phyloP scores from a whole-genome alignment of 2,888 invertebrate species.

The Laothoe populi region DNA sequence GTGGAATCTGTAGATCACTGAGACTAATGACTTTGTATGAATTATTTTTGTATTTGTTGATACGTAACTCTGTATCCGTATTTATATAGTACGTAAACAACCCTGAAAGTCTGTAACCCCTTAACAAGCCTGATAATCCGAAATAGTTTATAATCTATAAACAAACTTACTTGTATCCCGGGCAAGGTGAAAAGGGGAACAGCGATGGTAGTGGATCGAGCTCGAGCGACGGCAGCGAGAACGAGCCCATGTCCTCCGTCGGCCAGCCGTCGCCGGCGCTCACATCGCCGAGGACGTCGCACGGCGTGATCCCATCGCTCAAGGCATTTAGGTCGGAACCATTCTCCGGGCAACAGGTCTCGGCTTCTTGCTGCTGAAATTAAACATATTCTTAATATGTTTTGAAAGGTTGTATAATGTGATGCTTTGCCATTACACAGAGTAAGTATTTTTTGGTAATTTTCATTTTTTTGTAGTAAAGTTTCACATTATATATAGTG shows the following conservation, averaged over 20 bases:
- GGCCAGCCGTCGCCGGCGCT: slow-evolving; percentile 85
- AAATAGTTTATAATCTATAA: not conserved
- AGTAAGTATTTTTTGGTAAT: too few species aligned
- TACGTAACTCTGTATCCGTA: too few species aligned
- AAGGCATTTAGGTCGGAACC: slow-evolving; percentile 70
- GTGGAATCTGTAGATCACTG: too few species aligned
- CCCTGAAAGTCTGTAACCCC: too few species aligned
- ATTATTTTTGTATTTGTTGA: too few species aligned
- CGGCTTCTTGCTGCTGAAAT: slow-evolving; percentile 67
- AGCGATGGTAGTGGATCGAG: slow-evolving; percentile 94
- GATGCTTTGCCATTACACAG: too few species aligned
- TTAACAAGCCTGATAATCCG: too few species aligned
- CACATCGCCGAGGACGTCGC: slow-evolving; percentile 69
- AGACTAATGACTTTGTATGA: too few species aligned
- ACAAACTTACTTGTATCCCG: slow-evolving; percentile 89
- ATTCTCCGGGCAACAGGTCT: slow-evolving; percentile 77
- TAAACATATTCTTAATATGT: slow-evolving; percentile 1
- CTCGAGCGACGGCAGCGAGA: slow-evolving; percentile 92
- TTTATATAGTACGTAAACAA: too few species aligned
- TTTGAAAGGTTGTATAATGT: not conserved
- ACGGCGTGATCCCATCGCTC: slow-evolving; percentile 66
- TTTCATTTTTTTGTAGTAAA: too few species aligned
- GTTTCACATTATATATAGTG: too few species aligned
- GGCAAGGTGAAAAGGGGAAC: slow-evolving; percentile 94
- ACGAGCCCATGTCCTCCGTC: slow-evolving; percentile 93